Evolutionary conservation across 2,888 invertebrate species (phyloP).

Genomic region (Heliconius ismenius): DNA sequence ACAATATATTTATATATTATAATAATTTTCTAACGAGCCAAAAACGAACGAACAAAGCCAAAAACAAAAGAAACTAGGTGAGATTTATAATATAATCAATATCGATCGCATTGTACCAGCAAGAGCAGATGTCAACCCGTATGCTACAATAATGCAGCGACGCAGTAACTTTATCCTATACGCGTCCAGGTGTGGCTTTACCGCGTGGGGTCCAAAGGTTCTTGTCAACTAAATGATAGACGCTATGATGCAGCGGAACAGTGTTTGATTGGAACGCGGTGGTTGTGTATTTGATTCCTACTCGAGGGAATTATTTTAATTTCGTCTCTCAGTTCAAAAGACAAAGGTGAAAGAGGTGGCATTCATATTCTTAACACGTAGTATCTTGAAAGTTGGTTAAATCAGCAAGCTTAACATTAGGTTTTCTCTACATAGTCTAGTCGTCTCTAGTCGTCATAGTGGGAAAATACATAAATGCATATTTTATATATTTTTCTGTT

Average conservation of each 20-base stretch:
- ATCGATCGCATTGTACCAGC: slow-evolving; percentile 23
- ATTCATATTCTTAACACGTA: neutral
- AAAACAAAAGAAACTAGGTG: neutral
- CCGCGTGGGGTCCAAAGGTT: slow-evolving; percentile 7
- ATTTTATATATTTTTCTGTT: neutral
- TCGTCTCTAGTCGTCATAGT: no score
- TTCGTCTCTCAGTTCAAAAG: neutral
- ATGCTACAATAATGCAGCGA: slow-evolving; percentile 32
- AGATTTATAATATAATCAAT: slow-evolving; percentile 20
- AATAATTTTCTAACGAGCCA: no score
- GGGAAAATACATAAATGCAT: neutral
- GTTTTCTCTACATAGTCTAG: neutral
- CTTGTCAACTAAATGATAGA: neutral
- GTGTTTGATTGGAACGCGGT: neutral
- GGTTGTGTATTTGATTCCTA: neutral
- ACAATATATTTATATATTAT: no score
- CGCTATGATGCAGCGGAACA: neutral
- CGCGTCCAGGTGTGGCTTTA: slow-evolving; percentile 14
- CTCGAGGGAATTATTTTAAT: neutral
- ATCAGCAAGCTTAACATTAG: neutral
- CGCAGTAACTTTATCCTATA: slow-evolving; percentile 36
- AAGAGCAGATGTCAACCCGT: slow-evolving; percentile 42
- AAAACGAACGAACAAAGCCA: no score
- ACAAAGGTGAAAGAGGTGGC: neutral
- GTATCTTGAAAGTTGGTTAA: neutral